These are phyloP conservation scores for Chaitophorus viminalis DNA, from an alignment of 2,888 invertebrate species.

Conservation along the genomic window DNA sequence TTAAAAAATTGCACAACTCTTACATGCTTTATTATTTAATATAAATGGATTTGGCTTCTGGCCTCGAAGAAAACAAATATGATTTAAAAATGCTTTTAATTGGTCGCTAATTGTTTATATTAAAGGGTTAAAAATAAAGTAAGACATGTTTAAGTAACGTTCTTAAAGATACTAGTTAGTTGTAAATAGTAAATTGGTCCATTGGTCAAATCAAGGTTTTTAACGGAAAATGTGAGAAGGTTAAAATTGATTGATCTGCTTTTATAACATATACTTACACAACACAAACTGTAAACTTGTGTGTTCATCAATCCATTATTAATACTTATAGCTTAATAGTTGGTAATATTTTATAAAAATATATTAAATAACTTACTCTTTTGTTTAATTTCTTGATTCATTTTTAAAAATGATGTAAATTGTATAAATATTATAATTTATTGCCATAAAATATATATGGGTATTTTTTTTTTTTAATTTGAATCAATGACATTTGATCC, in stretches of 20 bases:
- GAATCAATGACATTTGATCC: constrained; percentile 12
- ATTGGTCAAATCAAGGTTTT: constrained; percentile 53
- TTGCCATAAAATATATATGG: background rate
- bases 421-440: background rate
- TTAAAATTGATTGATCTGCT: constrained; percentile 28
- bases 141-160: constrained; percentile 6
- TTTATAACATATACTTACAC: constrained; percentile 40
- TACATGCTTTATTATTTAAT: background rate
- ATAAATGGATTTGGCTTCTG: background rate
- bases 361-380: too few relatives aligned
- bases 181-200: constrained; percentile 28
- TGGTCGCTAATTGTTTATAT: constrained; percentile 38
- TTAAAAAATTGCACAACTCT: background rate
- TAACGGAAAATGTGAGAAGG: constrained; percentile 47
- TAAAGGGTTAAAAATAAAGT: constrained; percentile 44
- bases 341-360: too few relatives aligned
- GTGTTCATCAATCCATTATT: too few relatives aligned
- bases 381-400: too few relatives aligned
- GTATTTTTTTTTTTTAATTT: background rate
- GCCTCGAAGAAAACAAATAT: constrained; percentile 21
- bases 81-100: constrained; percentile 37
- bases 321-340: too few relatives aligned
- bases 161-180: background rate
- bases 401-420: background rate
- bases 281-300: background rate